Base-by-base conservation (phyloP, 1,140 invertebrate genomes). In the Akabosia matsudoensis region DNA sequence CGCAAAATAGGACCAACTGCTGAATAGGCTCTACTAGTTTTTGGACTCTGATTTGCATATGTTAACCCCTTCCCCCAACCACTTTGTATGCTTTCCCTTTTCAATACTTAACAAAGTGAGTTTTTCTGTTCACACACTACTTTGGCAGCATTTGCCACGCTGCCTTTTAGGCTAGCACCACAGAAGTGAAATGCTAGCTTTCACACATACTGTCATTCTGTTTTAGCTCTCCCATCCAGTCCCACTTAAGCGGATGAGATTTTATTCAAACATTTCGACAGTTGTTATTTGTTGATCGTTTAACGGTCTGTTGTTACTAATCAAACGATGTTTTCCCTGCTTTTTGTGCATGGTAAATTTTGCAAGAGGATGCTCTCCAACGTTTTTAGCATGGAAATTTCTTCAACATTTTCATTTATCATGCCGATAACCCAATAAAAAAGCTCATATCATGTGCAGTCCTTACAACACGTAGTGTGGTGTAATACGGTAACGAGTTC, bases 211-310 rank as follows among this genome's bases (percentile, higher is more conserved):
- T 18, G 37, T 45, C 37, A 7, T 18, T 45, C 37, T 10, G 7
- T 18, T 45, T 18, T 45, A 7, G 7, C 37, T 45, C 37, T 45
- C 18, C 37, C 37, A 3, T 22, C 24, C 54, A 56, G 54, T 56
- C 54, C 24, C 37, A 10, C 18, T 56, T 22, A 56, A 56, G 54
- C 7, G 54, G 54, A 56, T 56, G 54, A 7, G 54, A 24, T 56
- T 56, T 56, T 24, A 56, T 56, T 56, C 54, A 56, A 56, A 24
- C 54, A 56, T 56, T 56, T 56, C 54, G n/a, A 56, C 54, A 56
- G 37, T 56, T 24, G 54, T 24, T 56, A n/a, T 56, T 56, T 22
- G 54, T 56, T 56, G 37, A n/a, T 56, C 13, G 54, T 7, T 22
- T n/a, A 56, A 56, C 14, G 54, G 18, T 7, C 18, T 45, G 37